phyloP scores from a whole-genome alignment of 2,113 vertebrate species.

The Gymnocephalus cernua region DNA sequence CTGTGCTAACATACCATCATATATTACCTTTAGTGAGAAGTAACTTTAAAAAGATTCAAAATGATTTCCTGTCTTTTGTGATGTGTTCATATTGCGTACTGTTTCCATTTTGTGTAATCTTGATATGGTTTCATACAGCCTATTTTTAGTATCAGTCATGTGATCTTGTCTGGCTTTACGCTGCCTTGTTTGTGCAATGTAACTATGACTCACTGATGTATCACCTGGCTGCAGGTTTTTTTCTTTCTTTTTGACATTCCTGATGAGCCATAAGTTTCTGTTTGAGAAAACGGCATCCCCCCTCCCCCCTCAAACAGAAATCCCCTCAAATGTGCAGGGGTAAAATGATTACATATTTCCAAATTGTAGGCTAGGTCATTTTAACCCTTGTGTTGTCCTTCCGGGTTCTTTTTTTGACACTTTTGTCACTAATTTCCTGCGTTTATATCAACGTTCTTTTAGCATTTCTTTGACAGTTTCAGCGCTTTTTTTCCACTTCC shows the following conservation, averaged over 20 bases:
- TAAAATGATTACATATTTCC: not conserved
- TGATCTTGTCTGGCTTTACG: not conserved
- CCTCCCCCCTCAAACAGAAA: not conserved
- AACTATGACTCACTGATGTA: slow-evolving; percentile 59
- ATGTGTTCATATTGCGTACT: too few species aligned
- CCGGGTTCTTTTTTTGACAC: too few species aligned
- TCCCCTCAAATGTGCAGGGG: not conserved
- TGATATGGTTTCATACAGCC: not conserved
- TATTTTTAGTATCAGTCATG: slow-evolving; percentile 61
- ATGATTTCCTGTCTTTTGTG: too few species aligned
- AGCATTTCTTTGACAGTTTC: too few species aligned
- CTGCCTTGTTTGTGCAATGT: not conserved
- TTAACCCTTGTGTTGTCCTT: too few species aligned
- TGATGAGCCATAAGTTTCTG: slow-evolving; percentile 31
- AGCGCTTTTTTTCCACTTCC: too few species aligned
- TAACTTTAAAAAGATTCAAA: too few species aligned
- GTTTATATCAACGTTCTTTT: too few species aligned
- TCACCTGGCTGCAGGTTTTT: not conserved
- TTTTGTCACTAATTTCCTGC: too few species aligned
- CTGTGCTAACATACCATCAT: too few species aligned
- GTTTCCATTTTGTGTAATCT: not conserved
- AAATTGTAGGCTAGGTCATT: not conserved
- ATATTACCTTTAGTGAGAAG: too few species aligned
- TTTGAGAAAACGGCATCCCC: not conserved
- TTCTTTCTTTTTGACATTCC: not conserved